Percentiles rank a stretch among this genome's conserved stretches.
Evolutionary conservation across 2,113 vertebrate species (phyloP).

Genomic region (Martes martes): DNA sequence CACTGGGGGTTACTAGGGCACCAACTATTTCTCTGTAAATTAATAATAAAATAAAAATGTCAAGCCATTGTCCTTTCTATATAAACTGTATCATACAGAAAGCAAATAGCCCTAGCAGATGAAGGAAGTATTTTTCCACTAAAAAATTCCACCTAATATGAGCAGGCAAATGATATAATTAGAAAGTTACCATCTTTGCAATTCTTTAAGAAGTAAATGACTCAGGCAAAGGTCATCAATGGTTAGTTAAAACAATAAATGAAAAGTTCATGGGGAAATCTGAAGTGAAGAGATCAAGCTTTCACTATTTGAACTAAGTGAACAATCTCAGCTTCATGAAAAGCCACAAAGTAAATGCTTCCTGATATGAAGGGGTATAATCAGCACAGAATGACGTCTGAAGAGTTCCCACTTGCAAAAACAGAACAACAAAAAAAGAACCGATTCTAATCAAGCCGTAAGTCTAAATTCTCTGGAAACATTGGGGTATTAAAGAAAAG

Average conservation of each 20-base stretch:
- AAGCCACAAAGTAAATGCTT: not conserved
- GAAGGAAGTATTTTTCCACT: not conserved
- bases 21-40: not conserved
- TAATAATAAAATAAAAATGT: not conserved
- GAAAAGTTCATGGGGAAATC: not conserved
- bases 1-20: not conserved
- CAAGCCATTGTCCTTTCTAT: not conserved
- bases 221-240: not conserved
- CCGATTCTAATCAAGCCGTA: not conserved
- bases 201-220: not conserved
- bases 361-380: not conserved
- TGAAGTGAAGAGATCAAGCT: not conserved
- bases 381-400: not conserved
- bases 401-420: not conserved
- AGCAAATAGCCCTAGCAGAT: not conserved
- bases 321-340: not conserved
- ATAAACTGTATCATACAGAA: not conserved
- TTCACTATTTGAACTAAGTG: not conserved
- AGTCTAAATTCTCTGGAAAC: not conserved
- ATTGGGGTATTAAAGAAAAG: not conserved
- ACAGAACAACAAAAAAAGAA: not conserved
- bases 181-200: not conserved
- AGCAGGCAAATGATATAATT: not conserved
- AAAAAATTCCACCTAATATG: not conserved
- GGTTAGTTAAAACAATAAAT: not conserved